Conservation (phyloP, 2,888 invertebrate species). For the Lasioglossum zephyrum region DNA sequence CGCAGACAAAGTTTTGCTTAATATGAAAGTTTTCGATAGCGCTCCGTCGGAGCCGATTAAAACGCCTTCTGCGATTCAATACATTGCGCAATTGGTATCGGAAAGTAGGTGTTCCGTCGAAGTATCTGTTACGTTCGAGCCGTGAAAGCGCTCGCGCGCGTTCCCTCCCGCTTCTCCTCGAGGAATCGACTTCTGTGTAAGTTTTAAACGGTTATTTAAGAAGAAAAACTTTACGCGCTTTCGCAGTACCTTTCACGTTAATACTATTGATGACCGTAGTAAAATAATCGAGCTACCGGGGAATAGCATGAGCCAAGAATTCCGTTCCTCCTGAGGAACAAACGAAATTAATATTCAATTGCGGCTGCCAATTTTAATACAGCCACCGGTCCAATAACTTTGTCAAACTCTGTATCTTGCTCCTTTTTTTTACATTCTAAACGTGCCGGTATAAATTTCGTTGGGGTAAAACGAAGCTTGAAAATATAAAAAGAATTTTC, state of each 20-base stretch:
- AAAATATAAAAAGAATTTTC: neutral
- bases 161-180: neutral
- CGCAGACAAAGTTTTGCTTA: constrained; percentile 16
- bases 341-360: constrained; percentile 4
- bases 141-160: neutral
- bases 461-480: neutral
- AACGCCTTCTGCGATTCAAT: constrained; percentile 25
- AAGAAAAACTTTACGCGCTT: neutral
- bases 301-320: neutral
- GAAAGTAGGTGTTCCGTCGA: constrained; percentile 23
- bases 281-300: neutral
- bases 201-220: constrained; percentile 20
- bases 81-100: constrained; percentile 20
- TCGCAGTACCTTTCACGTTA: constrained; percentile 1
- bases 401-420: neutral
- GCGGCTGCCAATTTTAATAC: neutral
- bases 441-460: neutral
- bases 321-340: neutral
- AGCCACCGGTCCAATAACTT: neutral
- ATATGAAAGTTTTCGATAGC: constrained; percentile 28
- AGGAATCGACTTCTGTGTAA: neutral
- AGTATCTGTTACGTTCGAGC: constrained; percentile 20
- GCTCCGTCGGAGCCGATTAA: constrained; percentile 20
- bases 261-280: neutral
- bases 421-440: neutral